Evolutionary conservation across 2,113 vertebrate species (phyloP).

Genomic region (Labrus mixtus): DNA sequence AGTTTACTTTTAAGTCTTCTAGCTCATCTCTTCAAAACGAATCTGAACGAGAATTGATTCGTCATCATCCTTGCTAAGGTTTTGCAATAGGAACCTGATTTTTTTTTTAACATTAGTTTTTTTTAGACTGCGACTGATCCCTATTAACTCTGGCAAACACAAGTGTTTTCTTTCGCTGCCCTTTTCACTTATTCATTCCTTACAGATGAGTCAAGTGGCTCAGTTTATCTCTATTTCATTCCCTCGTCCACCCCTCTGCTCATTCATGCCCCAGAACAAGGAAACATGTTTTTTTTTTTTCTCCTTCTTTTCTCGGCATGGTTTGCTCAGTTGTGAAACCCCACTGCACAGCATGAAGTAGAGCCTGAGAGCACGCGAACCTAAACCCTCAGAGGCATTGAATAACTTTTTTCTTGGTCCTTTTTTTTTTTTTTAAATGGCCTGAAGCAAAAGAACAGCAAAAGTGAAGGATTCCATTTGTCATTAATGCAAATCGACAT

Average conservation of each 20-base stretch:
- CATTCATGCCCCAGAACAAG: slow-evolving; percentile 27
- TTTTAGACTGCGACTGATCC: slow-evolving; percentile 36
- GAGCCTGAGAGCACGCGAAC: slow-evolving; percentile 34
- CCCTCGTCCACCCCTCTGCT: slow-evolving; percentile 5
- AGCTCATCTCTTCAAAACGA: slow-evolving; percentile 50
- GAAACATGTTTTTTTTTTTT: neutral
- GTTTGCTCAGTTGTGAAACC: slow-evolving; percentile 20
- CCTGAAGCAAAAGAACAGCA: neutral
- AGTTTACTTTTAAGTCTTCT: slow-evolving; percentile 67
- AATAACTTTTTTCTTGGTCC: slow-evolving; percentile 8
- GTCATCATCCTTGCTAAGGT: slow-evolving; percentile 1
- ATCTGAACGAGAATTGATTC: slow-evolving; percentile 37
- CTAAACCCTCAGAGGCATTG: slow-evolving; percentile 5
- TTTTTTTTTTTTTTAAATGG: neutral
- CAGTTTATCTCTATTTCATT: slow-evolving; percentile 34
- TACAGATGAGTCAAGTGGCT: slow-evolving; percentile 39
- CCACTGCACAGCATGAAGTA: slow-evolving; percentile 13
- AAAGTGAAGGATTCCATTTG: neutral
- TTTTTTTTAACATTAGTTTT: neutral
- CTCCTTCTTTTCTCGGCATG: neutral
- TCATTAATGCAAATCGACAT: neutral
- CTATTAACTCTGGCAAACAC: slow-evolving; percentile 49
- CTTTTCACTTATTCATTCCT: slow-evolving; percentile 42
- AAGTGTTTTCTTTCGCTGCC: slow-evolving; percentile 20
- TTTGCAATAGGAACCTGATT: neutral